Conservation (phyloP, 1,140 invertebrate genomes). For the Platorchestia sp. region DNA sequence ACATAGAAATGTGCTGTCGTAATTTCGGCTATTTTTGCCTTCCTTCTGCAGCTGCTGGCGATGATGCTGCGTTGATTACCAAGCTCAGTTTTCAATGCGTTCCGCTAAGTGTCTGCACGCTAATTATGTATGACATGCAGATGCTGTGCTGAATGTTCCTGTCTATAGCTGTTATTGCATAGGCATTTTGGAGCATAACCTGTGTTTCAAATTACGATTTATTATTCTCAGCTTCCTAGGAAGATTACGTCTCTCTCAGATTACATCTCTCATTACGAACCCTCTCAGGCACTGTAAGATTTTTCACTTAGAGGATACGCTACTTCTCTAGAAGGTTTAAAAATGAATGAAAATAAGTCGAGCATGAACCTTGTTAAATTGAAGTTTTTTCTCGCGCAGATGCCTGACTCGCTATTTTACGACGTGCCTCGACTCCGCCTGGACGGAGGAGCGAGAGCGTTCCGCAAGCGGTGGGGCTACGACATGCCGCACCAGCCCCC, state of each 20-base stretch:
- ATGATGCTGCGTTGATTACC: background rate
- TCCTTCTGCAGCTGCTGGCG: background rate
- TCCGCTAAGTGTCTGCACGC: background rate
- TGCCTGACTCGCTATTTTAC: constrained; percentile 76
- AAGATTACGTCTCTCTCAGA: too few relatives aligned
- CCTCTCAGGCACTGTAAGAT: background rate
- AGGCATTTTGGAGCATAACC: background rate
- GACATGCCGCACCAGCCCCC: constrained; percentile 78
- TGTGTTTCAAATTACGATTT: background rate
- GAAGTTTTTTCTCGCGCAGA: constrained; percentile 70
- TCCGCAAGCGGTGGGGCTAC: constrained; percentile 78
- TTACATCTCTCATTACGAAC: background rate
- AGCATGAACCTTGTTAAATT: background rate
- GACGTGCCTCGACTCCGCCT: constrained; percentile 79
- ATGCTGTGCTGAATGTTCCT: background rate
- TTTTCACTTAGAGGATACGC: background rate
- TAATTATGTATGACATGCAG: background rate
- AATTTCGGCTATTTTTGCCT: background rate
- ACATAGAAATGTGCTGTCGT: background rate
- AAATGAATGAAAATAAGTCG: background rate
- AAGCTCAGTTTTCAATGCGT: background rate
- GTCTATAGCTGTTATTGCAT: background rate
- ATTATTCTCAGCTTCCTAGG: background rate
- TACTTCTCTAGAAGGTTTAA: background rate
- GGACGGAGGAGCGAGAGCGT: constrained; percentile 77